Base-by-base conservation (phyloP, 2,113 vertebrate species). In the Epinephelus lanceolatus region DNA sequence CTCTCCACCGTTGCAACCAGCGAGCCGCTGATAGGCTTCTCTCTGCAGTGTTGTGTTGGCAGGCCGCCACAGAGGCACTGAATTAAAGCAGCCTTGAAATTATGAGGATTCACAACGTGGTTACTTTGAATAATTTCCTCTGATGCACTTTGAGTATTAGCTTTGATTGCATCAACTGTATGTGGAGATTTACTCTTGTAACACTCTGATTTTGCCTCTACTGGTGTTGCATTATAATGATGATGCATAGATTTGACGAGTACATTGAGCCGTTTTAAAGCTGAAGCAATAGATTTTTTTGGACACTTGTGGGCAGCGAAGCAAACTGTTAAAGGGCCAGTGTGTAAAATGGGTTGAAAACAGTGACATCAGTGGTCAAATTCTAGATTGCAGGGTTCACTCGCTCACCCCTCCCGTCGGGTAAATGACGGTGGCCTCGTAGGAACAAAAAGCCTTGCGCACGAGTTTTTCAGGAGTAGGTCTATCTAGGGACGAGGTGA, bases 41-140 rank as follows among this genome's bases (percentile, higher is more conserved):
- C 62, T 68, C 57, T 69, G 30, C 68, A 13, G 47, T 2, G 59
- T n/a, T 40, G 60, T 27, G 78, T 63, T 71, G 71, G 71, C 66
- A 51, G 1, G 60, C 15, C 18, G 52, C 66, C 62, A 21, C 42
- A 1, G 23, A 84, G 33, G 14, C 53, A 1, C 30, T 63, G 21
- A 69, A 70, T 49, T 65, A 30, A 12, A 78, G n/a, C 3, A 10
- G 42, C 63, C 52, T 51, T 70, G 4, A 67, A 25, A 73, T 68
- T 17, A 75, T 55, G 30, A 65, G 61, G 13, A 2, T 33, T 30
- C 11, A 42, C 33, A 37, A 12, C 49, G 4, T 18, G 18, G 78
- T 19, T 33, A 53, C 66, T 71, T n/a, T 37, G 27, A 57, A 40
- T 27, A 61, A 72, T 45, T 70, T 59, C 40, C 30, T 53, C 17